phyloP scores from a whole-genome alignment of 37 sponge, comb jelly and placozoan genomes.

The Cladorhizidae sp. region DNA sequence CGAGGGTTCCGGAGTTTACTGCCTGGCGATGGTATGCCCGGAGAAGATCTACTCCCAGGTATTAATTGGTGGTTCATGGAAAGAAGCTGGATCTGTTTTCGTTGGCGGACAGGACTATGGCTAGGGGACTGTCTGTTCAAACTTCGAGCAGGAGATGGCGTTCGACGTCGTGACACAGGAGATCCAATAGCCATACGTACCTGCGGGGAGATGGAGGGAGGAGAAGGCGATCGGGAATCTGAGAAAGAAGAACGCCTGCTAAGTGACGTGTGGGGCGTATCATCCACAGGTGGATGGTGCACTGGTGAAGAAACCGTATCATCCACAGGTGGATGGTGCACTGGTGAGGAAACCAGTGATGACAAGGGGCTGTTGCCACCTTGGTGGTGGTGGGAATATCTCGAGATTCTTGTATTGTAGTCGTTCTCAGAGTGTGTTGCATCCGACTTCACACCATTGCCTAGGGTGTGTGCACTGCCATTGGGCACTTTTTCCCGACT shows the following conservation, averaged over 20 bases:
- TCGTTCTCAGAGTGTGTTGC: neutral
- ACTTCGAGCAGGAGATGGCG: neutral
- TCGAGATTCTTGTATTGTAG: neutral
- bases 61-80: neutral
- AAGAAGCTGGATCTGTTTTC: neutral
- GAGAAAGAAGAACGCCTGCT: constrained; percentile 7
- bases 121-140: neutral
- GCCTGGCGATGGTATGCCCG: neutral
- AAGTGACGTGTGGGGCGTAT: neutral
- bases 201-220: constrained; percentile 11
- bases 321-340: neutral
- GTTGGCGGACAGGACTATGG: neutral
- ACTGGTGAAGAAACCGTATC: neutral
- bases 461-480: too few species aligned
- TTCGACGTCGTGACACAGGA: neutral
- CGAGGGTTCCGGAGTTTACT: neutral
- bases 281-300: neutral
- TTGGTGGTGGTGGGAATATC: neutral
- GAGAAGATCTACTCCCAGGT: neutral
- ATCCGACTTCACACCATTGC: too few species aligned
- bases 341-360: neutral
- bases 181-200: neutral
- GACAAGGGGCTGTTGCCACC: neutral
- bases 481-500: too few species aligned
- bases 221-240: constrained; percentile 4